Evolutionary conservation across 2,113 vertebrate genomes (phyloP), one percentile per base, ranked within the genome.

Genomic region (Alethe diademata): DNA sequence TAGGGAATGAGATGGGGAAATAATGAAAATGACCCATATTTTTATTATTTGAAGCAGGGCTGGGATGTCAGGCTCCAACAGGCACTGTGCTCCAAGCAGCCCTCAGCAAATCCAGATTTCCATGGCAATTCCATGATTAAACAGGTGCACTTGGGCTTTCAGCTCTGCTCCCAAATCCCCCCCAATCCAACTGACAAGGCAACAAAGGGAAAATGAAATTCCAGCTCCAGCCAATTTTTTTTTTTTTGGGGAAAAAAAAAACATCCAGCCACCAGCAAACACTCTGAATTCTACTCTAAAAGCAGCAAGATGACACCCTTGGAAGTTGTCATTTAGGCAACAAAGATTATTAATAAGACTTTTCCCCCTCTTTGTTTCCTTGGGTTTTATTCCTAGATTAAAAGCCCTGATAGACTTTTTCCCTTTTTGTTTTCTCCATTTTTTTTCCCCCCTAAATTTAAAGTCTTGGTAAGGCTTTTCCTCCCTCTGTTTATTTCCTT

Each of bases 81-180:
- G 71, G 45, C 33, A 4, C 51, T 58, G 24, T 33, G 24, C 70
- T 90, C 65, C 75, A 23, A 89, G 82, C 61, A 5, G 8, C 36
- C 78, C 72, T 15, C 14, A 75, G 20, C 31, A 5, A 57, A 91
- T 50, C 72, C 92, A 4, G 5, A 50, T 35, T 69, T 65, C 25
- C n/a, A 76, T 19, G 3, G 33, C 78, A 89, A 86, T 92, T 93
- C 92, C 26, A 86, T 14, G 72, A 81, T 82, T 51, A 70, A 95
- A 86, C 92, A 96, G 92, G 94, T 95, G 91, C 88, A 74, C 24
- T 2, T 11, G 1, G 50, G 48, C 51, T 93, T 81, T 75, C 84
- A 83, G 88, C 81, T 54, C 86, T 58, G 66, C 13, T 33, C 84
- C 67, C 65, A 72, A n/a, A 76, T 78, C 28, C 58, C 58, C 50